Evolutionary conservation across 2,888 invertebrate genomes (phyloP), one percentile per base, ranked within the genome.

Genomic region (Scaptomyza tumidula): DNA sequence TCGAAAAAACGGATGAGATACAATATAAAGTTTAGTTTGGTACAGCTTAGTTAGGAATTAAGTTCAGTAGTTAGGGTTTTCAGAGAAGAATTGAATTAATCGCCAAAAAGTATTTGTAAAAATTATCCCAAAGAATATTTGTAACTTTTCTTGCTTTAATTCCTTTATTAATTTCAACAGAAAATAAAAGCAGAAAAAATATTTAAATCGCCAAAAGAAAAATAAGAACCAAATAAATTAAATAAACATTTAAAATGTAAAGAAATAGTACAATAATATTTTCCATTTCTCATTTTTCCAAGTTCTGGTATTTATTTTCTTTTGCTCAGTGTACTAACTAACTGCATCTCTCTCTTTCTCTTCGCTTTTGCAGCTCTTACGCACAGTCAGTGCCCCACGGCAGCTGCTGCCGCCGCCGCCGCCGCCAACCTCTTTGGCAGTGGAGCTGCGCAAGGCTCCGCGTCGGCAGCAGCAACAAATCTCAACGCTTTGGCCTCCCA

Each of bases 401-500:
- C 60, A 9, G 14, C n/a, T n/a, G n/a, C 71, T 85, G 4, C 71
- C 9, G 39, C 39, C n/a, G 4, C 71, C 85, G 19, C 72, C 86
- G 4, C 71, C 2, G 4, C 71, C 86, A 92, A 74, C 93, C 92
- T 71, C 91, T 79, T 64, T 92, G 88, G 49, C 44, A 63, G 55
- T 37, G 65, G 69, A 29, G 63, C 33, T 33, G 33, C 69, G 31
- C 62, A 41, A 41, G 35, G 56, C 48, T 29, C 37, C 31, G 16
- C 57, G 29, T 13, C 78, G 5, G 73, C 80, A 19, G 75, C 92
- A n/a, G 93, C 94, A 16, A 95, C 96, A 31, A 86, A 86, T 59
- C 93, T 96, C 45, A 95, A 95, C 29, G 95, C 95, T 1, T 92
- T 96, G 78, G 94, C 96, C 70, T 96, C 96, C 1, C 96, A 96